Percentiles rank a stretch among this genome's conserved stretches.
Conservation (phyloP, 2,888 invertebrate species). For the Stenotaenia linearis region DNA sequence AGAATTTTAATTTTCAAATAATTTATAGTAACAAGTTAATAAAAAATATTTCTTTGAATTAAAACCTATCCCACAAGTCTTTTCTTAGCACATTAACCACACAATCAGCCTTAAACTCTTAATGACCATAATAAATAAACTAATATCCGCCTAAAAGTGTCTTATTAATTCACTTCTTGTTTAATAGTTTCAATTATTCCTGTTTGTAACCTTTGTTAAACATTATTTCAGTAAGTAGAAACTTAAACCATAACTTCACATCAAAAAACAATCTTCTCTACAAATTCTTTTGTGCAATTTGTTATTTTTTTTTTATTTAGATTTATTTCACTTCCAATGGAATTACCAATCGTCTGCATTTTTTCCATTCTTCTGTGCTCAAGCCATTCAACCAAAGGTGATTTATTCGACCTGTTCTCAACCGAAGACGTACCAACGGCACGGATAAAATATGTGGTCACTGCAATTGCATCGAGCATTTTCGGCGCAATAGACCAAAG, state of each 20-base stretch:
- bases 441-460: background rate
- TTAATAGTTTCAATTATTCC: background rate
- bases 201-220: background rate
- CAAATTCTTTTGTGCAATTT: background rate
- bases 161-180: background rate
- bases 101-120: background rate
- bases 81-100: too few relatives aligned
- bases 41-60: too few relatives aligned
- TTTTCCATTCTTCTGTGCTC: background rate
- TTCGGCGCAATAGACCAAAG: background rate
- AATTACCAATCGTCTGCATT: background rate
- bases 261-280: too few relatives aligned
- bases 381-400: background rate
- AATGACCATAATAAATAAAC: background rate
- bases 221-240: background rate
- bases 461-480: background rate
- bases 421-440: background rate
- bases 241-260: background rate
- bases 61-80: too few relatives aligned
- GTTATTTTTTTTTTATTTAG: background rate
- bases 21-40: too few relatives aligned
- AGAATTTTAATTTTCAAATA: too few relatives aligned
- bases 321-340: background rate
- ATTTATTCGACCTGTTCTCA: background rate
- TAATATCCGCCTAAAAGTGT: background rate